Conservation (phyloP, 2,888 invertebrate species). For the Apodemia hepburni region DNA sequence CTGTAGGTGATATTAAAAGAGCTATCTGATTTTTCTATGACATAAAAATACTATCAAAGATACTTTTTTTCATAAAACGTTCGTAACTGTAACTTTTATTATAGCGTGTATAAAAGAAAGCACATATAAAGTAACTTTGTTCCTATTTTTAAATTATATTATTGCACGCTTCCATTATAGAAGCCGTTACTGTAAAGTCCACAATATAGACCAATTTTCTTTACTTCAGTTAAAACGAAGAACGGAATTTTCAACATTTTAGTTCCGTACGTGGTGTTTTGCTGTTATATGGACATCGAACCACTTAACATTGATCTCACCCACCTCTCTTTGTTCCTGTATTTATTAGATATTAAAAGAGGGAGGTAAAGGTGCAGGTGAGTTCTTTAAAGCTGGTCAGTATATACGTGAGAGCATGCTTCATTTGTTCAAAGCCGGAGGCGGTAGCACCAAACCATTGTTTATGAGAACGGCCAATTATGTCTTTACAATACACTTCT, state of each 20-base stretch:
- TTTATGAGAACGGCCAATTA: conserved; percentile 68
- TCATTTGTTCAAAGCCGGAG: conserved; percentile 62
- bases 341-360: conserved; percentile 21
- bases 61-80: too few relatives aligned
- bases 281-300: conserved; percentile 44
- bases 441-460: conserved; percentile 63
- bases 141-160: conserved; percentile 21
- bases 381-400: conserved; percentile 44
- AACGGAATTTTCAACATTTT: conserved; percentile 52
- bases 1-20: too few relatives aligned
- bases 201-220: conserved; percentile 32
- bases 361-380: conserved; percentile 25
- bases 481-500: conserved; percentile 60
- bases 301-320: conserved; percentile 38
- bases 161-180: conserved; percentile 21
- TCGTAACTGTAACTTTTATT: not conserved
- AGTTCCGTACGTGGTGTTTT: conserved; percentile 53
- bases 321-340: conserved; percentile 21
- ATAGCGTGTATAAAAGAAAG: conserved; percentile 18
- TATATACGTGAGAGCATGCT: conserved; percentile 62
- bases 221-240: conserved; percentile 42
- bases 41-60: too few relatives aligned
- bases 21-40: too few relatives aligned
- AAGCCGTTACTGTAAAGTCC: conserved; percentile 27
- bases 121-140: conserved; percentile 18